Percentiles rank a stretch among this genome's conserved stretches.
These are phyloP conservation scores for Podargus strigoides DNA, from an alignment of 2,797 vertebrate genomes.

Conservation along the genomic window DNA sequence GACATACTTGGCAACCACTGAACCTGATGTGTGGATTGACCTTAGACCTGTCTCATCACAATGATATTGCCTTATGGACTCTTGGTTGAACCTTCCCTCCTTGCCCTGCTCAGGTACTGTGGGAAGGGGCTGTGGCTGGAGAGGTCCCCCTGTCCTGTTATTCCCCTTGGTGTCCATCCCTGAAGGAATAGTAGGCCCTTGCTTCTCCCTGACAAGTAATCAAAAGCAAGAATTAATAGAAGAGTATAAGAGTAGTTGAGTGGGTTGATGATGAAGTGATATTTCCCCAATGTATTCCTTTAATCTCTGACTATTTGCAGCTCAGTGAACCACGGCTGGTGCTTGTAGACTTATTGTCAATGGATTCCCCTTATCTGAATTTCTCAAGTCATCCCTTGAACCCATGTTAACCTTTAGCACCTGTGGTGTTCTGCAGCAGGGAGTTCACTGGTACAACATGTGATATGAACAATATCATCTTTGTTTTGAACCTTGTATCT, in stretches of 20 bases:
- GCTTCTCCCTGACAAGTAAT: neutral
- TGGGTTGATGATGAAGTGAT: neutral
- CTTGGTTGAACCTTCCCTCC: neutral
- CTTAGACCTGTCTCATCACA: neutral
- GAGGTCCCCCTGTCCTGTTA: neutral
- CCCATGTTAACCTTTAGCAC: neutral
- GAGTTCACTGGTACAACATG: neutral
- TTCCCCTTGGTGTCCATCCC: neutral
- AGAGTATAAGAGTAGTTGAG: no score
- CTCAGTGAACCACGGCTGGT: neutral
- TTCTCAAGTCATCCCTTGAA: neutral
- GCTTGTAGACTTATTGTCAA: neutral
- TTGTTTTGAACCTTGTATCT: neutral
- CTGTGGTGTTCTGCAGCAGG: neutral
- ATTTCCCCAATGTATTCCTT: neutral
- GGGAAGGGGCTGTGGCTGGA: neutral
- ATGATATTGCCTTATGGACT: neutral
- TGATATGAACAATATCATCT: neutral
- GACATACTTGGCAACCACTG: neutral
- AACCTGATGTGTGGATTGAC: rapidly evolving
- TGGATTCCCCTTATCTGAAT: neutral
- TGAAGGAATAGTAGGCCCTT: neutral
- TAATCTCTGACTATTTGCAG: neutral
- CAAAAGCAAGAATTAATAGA: neutral
- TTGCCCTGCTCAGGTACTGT: neutral